Evolutionary conservation across 2,797 vertebrate genomes (phyloP), one percentile per base, ranked within the genome.

Genomic region (Steatocranus sp.): DNA sequence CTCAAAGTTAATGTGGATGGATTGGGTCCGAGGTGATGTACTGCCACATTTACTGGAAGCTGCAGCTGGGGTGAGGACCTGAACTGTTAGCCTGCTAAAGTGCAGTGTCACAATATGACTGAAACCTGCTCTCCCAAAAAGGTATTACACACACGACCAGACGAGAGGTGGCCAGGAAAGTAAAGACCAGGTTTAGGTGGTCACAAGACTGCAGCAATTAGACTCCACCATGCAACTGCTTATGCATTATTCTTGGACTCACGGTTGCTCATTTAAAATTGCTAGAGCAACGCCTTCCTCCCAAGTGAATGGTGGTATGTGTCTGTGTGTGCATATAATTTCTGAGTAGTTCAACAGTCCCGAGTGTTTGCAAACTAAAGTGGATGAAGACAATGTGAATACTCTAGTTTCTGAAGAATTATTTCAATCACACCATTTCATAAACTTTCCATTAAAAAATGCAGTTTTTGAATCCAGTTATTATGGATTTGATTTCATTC

Each of bases 1-100:
- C 82, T 87, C 84, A 38, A 85, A 89, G 83, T 88, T 94, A 95
- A 94, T 93, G 92, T 88, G 88, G 92, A 94, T 91, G 89, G 92
- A 93, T 94, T 66, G 92, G 85, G 84, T 90, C 84, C 17, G 17
- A 75, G 86, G 90, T 91, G 91, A 93, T 93, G 83, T 66, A 92
- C 87, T 88, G 86, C 82, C 83, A 80, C 86, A 86, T 89, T 87
- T 88, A 89, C 88, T n/a, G 82, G 84, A 88, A 90, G 91, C 87
- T 38, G 36, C 80, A 84, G 81, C 75, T 76, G 7, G 78, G 84
- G 82, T 41, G 70, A 83, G 79, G 85, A 85, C 80, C 83, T 91
- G 89, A 91, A 88, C 86, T 83, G 78, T 80, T 87, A 80, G 83
- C 36, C 82, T 11, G 74, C 83, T 89, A 68, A 68, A 68, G 38